phyloP scores from a whole-genome alignment of 2,888 invertebrate species.

The Scelioninae gen. 1 region DNA sequence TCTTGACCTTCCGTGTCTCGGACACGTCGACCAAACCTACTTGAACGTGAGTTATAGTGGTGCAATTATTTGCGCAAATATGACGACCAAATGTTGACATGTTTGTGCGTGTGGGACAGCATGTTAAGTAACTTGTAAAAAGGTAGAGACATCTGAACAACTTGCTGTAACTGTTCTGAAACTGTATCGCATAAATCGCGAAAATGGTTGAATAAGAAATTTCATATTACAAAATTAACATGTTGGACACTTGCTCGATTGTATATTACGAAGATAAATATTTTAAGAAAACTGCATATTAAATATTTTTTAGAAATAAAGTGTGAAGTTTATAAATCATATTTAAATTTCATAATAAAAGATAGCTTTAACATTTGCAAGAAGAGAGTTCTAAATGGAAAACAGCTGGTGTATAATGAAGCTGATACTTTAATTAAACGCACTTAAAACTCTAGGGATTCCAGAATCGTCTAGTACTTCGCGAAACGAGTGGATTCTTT shows the following conservation, averaged over 20 bases:
- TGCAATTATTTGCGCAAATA: constrained; percentile 47
- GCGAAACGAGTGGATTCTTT: constrained; percentile 34
- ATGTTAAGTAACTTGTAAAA: too few relatives aligned
- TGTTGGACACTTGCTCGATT: too few relatives aligned
- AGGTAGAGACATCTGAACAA: too few relatives aligned
- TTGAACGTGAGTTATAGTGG: constrained; percentile 68
- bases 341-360: neutral
- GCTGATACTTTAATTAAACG: constrained; percentile 77
- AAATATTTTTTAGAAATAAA: too few relatives aligned
- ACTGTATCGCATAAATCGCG: too few relatives aligned
- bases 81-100: neutral
- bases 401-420: constrained; percentile 71
- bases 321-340: too few relatives aligned
- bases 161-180: too few relatives aligned
- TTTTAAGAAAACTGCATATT: too few relatives aligned
- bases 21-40: constrained; percentile 62
- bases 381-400: constrained; percentile 37
- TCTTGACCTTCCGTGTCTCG: constrained; percentile 68
- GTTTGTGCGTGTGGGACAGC: too few relatives aligned
- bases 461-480: constrained; percentile 47
- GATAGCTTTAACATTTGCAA: constrained; percentile 9
- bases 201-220: too few relatives aligned
- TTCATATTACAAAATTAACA: too few relatives aligned
- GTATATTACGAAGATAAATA: too few relatives aligned
- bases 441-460: constrained; percentile 75